Evolutionary conservation across 2,888 invertebrate species (phyloP), one percentile per base, ranked within the genome.

Genomic region (Archips xylosteana): DNA sequence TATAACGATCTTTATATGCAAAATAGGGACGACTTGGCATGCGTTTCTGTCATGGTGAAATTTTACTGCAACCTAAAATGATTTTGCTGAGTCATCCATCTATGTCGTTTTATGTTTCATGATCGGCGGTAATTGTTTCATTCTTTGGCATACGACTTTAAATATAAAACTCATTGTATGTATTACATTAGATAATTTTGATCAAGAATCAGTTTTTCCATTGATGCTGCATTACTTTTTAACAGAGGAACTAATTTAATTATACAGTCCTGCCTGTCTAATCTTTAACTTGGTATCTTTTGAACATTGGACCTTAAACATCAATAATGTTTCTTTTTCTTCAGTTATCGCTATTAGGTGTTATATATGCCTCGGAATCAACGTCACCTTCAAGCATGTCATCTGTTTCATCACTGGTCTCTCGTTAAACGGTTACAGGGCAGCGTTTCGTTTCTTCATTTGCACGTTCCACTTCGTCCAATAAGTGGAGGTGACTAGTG

Each of bases 391-490:
- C 89, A 80, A 83, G 85, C 82, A 81, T 88, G 85, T 82, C 87
- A 87, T 87, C 80, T 85, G 84, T 90, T 90, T 87, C 87, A 84
- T 88, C 84, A 90, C 83, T 83, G 81, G 78, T 82, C 83, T 84
- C 82, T 85, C 85, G 88, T 90, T 89, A 90, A 91, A 89, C 85
- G 84, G 85, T 86, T 86, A 84, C 84, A 88, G 91, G 89, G 88
- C 86, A 85, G 85, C 84, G 86, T 87, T 89, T 89, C 85, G 87
- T 86, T 89, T 89, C 89, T 92, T 89, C 90, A 91, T 92, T 91
- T 89, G 86, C 92, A 91, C 92, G 92, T 91, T 89, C 92, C 91
- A 92, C 86, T 92, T 92, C 87, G 89, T 86, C 82, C 91, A 92
- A 92, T 92, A 85, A 91, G 85, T 80, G 82, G 89, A 92, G 91